These are phyloP conservation scores for Omphaloscelis lunosa DNA, from an alignment of 2,888 invertebrate species.

Conservation along the genomic window DNA sequence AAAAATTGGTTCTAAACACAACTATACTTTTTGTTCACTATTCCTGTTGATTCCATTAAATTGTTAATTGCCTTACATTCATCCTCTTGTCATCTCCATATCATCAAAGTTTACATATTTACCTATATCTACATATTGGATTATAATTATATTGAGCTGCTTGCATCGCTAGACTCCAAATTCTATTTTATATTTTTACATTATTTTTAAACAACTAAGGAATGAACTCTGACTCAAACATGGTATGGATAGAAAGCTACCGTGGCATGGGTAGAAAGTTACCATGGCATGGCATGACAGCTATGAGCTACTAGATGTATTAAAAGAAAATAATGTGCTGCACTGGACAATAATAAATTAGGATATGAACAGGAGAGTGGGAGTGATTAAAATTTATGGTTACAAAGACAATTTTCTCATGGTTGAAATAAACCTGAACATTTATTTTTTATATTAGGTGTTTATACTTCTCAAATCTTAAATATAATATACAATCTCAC, in stretches of 20 bases:
- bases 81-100: neutral
- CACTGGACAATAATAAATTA: neutral
- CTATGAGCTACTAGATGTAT: neutral
- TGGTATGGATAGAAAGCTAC: neutral
- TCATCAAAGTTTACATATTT: neutral
- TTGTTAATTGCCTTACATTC: no score
- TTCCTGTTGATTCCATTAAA: neutral
- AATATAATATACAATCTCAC: no score
- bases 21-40: neutral
- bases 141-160: neutral
- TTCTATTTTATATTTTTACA: neutral
- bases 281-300: neutral
- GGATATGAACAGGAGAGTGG: neutral
- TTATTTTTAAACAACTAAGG: neutral
- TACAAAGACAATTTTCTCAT: neutral
- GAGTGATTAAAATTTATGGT: neutral
- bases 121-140: neutral
- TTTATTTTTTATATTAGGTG: neutral
- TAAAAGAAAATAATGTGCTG: neutral
- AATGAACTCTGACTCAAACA: neutral
- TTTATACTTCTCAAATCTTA: no score
- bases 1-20: neutral
- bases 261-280: neutral
- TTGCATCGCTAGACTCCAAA: neutral
- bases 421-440: neutral